These are phyloP conservation scores for Dryadula phaetusa DNA, from an alignment of 2,888 invertebrate genomes.

Conservation along the genomic window DNA sequence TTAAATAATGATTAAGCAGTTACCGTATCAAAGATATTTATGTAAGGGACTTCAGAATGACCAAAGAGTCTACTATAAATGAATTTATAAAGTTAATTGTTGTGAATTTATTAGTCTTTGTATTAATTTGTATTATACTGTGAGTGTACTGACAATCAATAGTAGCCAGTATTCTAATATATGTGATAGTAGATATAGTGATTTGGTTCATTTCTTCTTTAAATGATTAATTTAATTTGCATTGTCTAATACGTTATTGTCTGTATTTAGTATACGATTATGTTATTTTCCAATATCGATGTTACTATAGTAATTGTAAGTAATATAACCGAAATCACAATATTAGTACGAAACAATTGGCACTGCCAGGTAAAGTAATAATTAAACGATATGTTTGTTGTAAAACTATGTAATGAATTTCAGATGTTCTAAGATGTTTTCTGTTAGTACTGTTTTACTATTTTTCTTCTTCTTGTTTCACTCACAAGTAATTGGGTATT, in stretches of 20 bases:
- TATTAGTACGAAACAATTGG: conserved; percentile 49
- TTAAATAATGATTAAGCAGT: conserved; percentile 33
- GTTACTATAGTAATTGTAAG: conserved; percentile 21
- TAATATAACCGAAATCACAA: conserved; percentile 26
- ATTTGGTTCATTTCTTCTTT: conserved; percentile 49
- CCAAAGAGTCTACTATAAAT: conserved; percentile 71
- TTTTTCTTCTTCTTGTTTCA: not conserved
- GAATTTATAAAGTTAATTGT: conserved; percentile 60
- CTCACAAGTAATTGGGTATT: not conserved
- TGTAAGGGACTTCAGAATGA: conserved; percentile 54
- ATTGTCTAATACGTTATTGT: conserved; percentile 33
- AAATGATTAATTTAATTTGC: conserved; percentile 45
- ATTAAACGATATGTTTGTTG: conserved; percentile 28
- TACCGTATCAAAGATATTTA: conserved; percentile 38
- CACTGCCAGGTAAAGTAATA: conserved; percentile 62
- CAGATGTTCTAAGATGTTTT: not conserved
- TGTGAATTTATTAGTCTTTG: conserved; percentile 67
- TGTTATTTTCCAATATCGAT: conserved; percentile 26
- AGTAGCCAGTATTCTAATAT: conserved; percentile 76
- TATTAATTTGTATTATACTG: conserved; percentile 62
- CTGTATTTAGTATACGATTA: conserved; percentile 39
- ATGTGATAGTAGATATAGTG: conserved; percentile 79
- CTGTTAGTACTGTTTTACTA: not conserved
- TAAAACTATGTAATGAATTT: conserved; percentile 14
- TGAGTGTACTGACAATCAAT: conserved; percentile 61